Base-by-base conservation (phyloP, 2,797 vertebrate species). In the Enteromius mattozi region DNA sequence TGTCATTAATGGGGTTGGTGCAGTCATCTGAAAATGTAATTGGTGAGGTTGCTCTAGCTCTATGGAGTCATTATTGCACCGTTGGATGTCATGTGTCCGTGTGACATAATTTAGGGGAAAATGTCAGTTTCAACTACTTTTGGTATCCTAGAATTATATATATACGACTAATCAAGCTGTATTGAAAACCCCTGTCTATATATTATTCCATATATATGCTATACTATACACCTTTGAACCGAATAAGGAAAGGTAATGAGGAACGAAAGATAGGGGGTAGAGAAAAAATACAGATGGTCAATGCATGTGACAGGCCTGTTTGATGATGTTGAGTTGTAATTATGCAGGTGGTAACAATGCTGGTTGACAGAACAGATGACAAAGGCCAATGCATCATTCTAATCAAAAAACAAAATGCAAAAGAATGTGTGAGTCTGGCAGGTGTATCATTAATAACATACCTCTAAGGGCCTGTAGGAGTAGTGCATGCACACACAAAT, bases 341-440 rank as follows among this genome's bases (percentile, higher is more conserved):
- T 97, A 97, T 95, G 95, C 95, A 93, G 92, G 92, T 93, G 94
- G 95, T 97, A 96, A 97, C 97, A 97, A 96, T 96, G 96, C 96
- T 96, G 92, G 94, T 96, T 96, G 96, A 96, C 96, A 96, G 95
- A 92, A 94, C 93, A 96, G 95, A 96, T 96, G 97, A 98, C 97
- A 97, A 96, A 98, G 97, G 96, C 96, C 96, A 95, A 94, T 91
- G 91, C 94, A 88, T 96, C 94, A 96, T 97, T 97, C 96, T 97
- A 97, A 97, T 97, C 96, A 97, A 96, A 96, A 97, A 96, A 98
- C 96, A 97, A 97, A 99, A 97, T 93, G 92, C 94, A 91, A 94
- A 92, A 96, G 96, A 91, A 93, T 93, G 91, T 94, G 90, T 85
- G 95, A 95, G 94, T 95, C 95, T 95, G 95, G 94, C 91, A 93